A percentile compares a stretch with the other conserved stretches of the same genome.
These are phyloP conservation scores for Lysandra coridon DNA, from an alignment of 2,888 invertebrate species.

Conservation along the genomic window DNA sequence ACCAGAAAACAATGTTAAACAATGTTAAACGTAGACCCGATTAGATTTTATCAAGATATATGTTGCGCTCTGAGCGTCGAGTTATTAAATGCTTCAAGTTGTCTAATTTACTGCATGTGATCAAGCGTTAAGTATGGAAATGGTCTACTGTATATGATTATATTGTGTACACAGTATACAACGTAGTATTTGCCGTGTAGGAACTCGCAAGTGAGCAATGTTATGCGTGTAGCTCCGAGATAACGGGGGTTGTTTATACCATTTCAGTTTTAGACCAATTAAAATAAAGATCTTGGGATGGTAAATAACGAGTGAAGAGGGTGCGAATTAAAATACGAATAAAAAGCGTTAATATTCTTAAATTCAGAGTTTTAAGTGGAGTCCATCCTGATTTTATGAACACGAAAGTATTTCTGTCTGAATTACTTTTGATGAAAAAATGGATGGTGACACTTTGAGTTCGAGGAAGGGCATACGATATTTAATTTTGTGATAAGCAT, in stretches of 20 bases:
- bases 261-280: background rate
- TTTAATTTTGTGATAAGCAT: too few relatives aligned
- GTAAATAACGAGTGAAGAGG: background rate
- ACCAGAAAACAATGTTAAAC: too few relatives aligned
- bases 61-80: too few relatives aligned
- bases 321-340: background rate
- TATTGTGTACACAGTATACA: background rate
- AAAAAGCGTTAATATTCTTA: background rate
- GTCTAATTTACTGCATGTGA: background rate
- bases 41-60: too few relatives aligned
- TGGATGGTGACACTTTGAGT: too few relatives aligned
- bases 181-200: slow-evolving; percentile 3
- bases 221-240: slow-evolving; percentile 10
- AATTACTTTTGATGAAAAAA: too few relatives aligned
- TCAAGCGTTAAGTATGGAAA: background rate
- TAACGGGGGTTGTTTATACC: slow-evolving; percentile 11
- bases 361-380: too few relatives aligned
- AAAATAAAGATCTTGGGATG: background rate
- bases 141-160: background rate
- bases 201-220: background rate
- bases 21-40: too few relatives aligned
- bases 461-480: too few relatives aligned
- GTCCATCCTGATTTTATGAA: too few relatives aligned
- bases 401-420: too few relatives aligned
- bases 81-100: too few relatives aligned